Evolutionary conservation across 2,113 vertebrate genomes (phyloP).

Genomic region (Menidia beryllina): DNA sequence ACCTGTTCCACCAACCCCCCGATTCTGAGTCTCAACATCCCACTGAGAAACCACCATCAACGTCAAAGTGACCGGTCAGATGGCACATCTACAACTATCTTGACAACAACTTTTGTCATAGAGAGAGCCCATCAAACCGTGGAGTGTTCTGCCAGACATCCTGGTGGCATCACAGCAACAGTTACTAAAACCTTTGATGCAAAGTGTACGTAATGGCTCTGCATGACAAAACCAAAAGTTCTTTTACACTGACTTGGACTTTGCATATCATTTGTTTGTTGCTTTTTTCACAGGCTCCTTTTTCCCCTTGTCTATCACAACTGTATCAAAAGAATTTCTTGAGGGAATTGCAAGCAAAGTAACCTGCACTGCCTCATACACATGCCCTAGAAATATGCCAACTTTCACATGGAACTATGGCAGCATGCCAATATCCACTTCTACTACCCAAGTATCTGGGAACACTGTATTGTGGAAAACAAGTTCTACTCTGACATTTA

Average conservation of each 20-base stretch:
- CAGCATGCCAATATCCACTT: constrained; percentile 24
- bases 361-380: constrained; percentile 58
- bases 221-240: neutral
- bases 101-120: constrained; percentile 23
- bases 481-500: constrained; percentile 53
- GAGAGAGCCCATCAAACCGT: constrained; percentile 38
- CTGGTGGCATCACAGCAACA: neutral
- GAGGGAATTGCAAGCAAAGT: constrained; percentile 50
- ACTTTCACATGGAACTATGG: constrained; percentile 53
- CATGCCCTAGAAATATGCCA: constrained; percentile 37
- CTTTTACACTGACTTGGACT: neutral
- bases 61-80: rapidly evolving
- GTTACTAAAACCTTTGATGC: constrained; percentile 6
- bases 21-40: constrained; percentile 48
- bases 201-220: constrained; percentile 41
- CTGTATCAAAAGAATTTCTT: constrained; percentile 34
- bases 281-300: constrained; percentile 42
- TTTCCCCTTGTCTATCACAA: constrained; percentile 10
- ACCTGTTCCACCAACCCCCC: constrained; percentile 46
- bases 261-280: constrained; percentile 2
- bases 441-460: rapidly evolving
- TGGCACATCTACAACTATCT: constrained; percentile 16
- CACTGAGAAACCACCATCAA: rapidly evolving
- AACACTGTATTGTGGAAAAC: neutral
- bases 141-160: constrained; percentile 35